Conservation (phyloP, 2,797 vertebrate genomes). For the Hemibagrus guttatus region DNA sequence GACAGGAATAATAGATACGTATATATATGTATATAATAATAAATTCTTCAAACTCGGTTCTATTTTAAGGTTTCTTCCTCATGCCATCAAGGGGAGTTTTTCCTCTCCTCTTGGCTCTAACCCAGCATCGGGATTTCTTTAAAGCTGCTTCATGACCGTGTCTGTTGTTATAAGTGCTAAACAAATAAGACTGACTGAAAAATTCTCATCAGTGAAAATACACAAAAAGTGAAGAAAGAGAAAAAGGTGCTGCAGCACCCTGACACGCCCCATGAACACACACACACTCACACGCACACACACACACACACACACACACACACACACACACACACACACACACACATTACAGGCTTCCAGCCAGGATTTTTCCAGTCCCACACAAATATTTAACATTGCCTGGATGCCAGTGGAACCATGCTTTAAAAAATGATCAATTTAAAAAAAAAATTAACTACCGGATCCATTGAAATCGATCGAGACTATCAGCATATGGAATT, state of each 20-base stretch:
- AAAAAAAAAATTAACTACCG: background rate
- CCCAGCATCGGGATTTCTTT: background rate
- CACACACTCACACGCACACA: background rate
- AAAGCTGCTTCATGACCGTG: no score
- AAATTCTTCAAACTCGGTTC: background rate
- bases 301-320: background rate
- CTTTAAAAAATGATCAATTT: no score
- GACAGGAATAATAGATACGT: no score
- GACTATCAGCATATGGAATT: background rate
- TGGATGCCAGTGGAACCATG: background rate
- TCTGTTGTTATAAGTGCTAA: background rate
- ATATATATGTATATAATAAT: no score
- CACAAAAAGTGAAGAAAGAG: conserved; percentile 37
- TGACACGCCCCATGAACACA: conserved; percentile 28
- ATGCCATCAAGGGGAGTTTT: background rate
- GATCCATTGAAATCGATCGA: background rate
- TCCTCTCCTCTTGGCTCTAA: background rate
- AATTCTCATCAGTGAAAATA: conserved; percentile 29
- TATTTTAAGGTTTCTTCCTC: background rate
- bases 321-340: conserved; percentile 3
- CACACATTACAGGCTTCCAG: background rate
- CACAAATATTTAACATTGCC: conserved; percentile 10
- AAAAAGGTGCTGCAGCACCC: conserved; percentile 11
- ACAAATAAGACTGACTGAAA: background rate
- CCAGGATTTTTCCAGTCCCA: background rate